Evolutionary conservation across 2,113 vertebrate species (phyloP), one percentile per base, ranked within the genome.

Genomic region (Andinoacara biseriatus): DNA sequence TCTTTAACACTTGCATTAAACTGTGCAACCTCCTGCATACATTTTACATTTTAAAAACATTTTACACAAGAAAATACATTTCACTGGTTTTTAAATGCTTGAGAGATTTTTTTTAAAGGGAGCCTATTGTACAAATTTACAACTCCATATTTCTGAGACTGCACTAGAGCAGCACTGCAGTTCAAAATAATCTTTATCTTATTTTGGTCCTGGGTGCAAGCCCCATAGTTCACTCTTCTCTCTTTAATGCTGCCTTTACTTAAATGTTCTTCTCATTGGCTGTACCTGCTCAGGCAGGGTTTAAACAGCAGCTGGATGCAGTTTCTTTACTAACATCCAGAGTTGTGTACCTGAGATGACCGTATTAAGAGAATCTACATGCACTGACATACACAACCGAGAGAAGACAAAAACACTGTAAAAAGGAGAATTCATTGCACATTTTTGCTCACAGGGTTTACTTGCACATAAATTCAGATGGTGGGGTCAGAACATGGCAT

Each of bases 381-480:
- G 9, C 5, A 49, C 5, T 49, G 46, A 17, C 15, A 49, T 20
- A 18, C 14, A 18, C 6, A 52, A 8, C 52, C 10, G 52, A 56
- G 3, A n/a, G 18, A 7, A 56, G 20, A 52, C 2, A 8, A 56
- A 56, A 56, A n/a, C 20, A n/a, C 3, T 54, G 15, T 18, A 3
- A 20, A 54, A 20, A 8, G 5, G 8, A 56, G 52, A 8, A 4
- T 10, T 56, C 2, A 10, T 24, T 20, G 65, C 43, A 52, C 17
- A 40, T 29, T 69, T 69, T 69, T 72, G 24, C 24, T 72, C 20
- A 8, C 40, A 52, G 43, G 65, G 24, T 72, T 8, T 72, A 22
- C 2, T 17, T 57, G 38, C 93, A 91, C 91, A 90, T 94, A 49
- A 26, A 49, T 67, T 67, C 46, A 40, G 43, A 67, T 10, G 22